A percentile compares a stretch with the other conserved stretches of the same genome.
Conservation (phyloP, 2,113 vertebrate genomes). For the Lagopus leucura region DNA sequence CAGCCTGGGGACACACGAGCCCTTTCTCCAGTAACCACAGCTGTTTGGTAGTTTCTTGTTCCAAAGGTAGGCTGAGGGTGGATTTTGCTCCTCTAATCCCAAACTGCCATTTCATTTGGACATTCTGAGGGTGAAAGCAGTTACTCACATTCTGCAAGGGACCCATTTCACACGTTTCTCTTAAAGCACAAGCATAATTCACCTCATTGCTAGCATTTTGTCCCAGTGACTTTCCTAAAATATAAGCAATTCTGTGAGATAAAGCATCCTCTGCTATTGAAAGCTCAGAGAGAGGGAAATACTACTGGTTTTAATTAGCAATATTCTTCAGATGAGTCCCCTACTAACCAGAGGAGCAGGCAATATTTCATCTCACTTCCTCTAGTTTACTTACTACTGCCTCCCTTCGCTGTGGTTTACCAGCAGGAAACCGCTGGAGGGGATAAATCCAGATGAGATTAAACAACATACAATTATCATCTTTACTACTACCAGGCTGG, state of each 20-base stretch:
- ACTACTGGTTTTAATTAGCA: slow-evolving; percentile 41
- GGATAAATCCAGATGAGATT: slow-evolving; percentile 56
- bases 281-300: slow-evolving; percentile 25
- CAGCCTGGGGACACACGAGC: background rate
- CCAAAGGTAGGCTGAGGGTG: background rate
- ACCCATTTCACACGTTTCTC: background rate
- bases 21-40: background rate
- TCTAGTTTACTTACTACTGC: slow-evolving; percentile 44
- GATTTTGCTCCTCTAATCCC: slow-evolving; percentile 25
- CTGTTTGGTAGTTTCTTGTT: background rate
- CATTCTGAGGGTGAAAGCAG: background rate
- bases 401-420: slow-evolving; percentile 62
- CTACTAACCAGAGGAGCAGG: slow-evolving; percentile 10
- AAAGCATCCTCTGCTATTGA: slow-evolving; percentile 40
- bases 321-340: slow-evolving; percentile 36
- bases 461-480: slow-evolving; percentile 64
- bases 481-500: slow-evolving; percentile 49
- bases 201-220: slow-evolving; percentile 22
- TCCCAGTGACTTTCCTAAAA: slow-evolving; percentile 16
- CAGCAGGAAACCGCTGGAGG: slow-evolving; percentile 69
- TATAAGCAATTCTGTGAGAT: background rate
- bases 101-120: slow-evolving; percentile 17
- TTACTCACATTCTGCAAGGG: background rate
- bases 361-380: slow-evolving; percentile 45
- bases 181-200: slow-evolving; percentile 9